Conservation (phyloP, 2,797 vertebrate species). For the Pygocentrus nattereri region DNA sequence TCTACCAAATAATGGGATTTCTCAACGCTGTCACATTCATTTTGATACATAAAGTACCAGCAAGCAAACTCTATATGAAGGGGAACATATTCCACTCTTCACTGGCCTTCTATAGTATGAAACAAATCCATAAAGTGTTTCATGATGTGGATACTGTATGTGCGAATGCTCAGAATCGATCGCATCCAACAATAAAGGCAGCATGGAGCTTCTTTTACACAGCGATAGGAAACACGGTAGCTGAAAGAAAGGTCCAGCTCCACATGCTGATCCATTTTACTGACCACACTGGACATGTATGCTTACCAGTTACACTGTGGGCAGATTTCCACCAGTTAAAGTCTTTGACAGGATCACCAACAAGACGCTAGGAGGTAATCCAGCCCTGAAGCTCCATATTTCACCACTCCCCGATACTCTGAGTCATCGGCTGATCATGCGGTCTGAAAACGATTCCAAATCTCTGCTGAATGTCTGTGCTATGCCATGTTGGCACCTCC, state of each 20-base stretch:
- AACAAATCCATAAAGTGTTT: too few relatives aligned
- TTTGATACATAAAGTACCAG: background rate
- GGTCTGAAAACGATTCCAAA: background rate
- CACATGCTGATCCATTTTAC: background rate
- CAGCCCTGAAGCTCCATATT: background rate
- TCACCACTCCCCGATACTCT: background rate
- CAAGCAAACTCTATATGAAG: background rate
- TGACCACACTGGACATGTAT: too few relatives aligned
- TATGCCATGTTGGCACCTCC: slow-evolving; percentile 10
- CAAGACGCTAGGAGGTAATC: too few relatives aligned
- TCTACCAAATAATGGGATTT: background rate
- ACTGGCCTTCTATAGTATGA: background rate
- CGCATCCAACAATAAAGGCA: background rate
- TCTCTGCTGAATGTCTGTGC: background rate
- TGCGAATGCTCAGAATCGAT: too few relatives aligned
- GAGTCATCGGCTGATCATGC: background rate
- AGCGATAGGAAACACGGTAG: background rate
- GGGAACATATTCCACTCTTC: background rate
- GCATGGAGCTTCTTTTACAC: background rate
- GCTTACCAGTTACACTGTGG: too few relatives aligned
- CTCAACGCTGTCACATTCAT: background rate
- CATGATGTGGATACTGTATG: too few relatives aligned
- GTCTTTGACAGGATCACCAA: too few relatives aligned
- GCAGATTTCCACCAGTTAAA: too few relatives aligned
- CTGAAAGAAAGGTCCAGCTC: too few relatives aligned